These are phyloP conservation scores for Bucco capensis DNA, from an alignment of 2,113 vertebrate species.

Conservation along the genomic window DNA sequence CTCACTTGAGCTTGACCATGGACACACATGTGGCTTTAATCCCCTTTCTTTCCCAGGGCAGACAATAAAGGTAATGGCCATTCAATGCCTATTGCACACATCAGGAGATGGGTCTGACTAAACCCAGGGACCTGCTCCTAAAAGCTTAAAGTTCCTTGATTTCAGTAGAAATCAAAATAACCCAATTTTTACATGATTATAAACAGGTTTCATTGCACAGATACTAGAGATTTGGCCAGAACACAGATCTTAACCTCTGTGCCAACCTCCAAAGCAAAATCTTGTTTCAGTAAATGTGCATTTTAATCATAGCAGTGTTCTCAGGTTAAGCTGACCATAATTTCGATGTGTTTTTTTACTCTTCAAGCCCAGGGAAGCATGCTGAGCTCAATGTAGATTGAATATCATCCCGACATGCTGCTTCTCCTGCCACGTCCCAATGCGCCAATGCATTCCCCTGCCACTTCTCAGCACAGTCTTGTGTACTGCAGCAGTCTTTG, in stretches of 20 bases:
- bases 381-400: background rate
- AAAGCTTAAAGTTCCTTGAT: background rate
- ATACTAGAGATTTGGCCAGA: background rate
- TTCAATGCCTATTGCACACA: background rate
- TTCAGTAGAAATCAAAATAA: background rate
- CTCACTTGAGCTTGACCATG: background rate
- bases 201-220: background rate
- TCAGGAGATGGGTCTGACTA: accelerated
- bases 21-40: accelerated
- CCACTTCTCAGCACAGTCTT: accelerated
- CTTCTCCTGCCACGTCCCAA: background rate
- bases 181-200: accelerated
- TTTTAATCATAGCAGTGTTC: background rate
- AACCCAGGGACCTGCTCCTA: background rate
- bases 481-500: accelerated
- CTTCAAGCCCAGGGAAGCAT: accelerated
- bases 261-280: background rate
- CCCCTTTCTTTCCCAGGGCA: accelerated
- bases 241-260: background rate
- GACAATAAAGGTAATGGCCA: background rate
- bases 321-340: background rate
- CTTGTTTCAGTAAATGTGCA: background rate
- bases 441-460: accelerated
- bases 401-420: accelerated
- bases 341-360: background rate